Conservation (phyloP, 2,888 invertebrate species). For the Biston stratarius region DNA sequence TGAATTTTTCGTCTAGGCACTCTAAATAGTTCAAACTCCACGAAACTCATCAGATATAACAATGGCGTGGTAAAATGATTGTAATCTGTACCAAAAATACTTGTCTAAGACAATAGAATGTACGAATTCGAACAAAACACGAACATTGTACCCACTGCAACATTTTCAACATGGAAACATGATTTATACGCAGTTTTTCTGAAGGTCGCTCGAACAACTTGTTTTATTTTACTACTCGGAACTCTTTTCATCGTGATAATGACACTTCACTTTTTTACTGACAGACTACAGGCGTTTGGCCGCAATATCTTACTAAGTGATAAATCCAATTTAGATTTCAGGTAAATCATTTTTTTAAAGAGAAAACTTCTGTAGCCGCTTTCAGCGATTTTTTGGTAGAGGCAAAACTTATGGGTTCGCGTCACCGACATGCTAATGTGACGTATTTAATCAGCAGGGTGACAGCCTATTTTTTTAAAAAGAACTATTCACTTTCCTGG, state of each 20-base stretch:
- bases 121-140: conserved; percentile 37
- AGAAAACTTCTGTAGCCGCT: no score
- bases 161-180: conserved; percentile 34
- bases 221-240: not conserved
- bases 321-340: no score
- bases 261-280: not conserved
- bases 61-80: conserved; percentile 45
- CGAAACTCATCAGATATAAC: conserved; percentile 35
- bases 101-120: conserved; percentile 40
- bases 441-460: no score
- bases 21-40: conserved; percentile 3
- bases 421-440: no score
- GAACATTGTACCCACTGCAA: conserved; percentile 29
- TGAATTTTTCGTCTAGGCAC: conserved; percentile 10
- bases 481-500: no score
- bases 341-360: no score
- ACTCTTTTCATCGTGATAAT: not conserved
- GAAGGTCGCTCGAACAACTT: conserved; percentile 36
- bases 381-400: no score
- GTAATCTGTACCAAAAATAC: conserved; percentile 41
- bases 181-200: conserved; percentile 39
- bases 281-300: not conserved
- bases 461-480: no score
- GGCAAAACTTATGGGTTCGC: no score
- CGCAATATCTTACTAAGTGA: not conserved